Conservation (phyloP, 2,797 vertebrate species). For the Hydrocynus forskahlii region DNA sequence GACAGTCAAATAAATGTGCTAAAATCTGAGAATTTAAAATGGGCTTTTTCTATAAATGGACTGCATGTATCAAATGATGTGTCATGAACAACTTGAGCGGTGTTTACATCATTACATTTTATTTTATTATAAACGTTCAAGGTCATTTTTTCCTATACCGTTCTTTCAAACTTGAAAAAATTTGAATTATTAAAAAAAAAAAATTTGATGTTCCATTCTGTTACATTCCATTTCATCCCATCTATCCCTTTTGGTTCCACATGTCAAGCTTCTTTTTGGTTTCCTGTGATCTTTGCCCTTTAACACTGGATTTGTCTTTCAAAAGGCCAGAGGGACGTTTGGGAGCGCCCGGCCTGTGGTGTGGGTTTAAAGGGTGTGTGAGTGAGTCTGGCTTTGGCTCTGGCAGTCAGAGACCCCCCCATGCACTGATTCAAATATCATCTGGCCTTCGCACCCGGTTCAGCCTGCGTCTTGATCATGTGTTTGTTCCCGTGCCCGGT, state of each 20-base stretch:
- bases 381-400: constrained; percentile 34
- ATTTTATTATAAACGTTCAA: no score
- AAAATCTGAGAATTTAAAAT: not conserved
- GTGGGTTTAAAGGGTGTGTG: constrained; percentile 28
- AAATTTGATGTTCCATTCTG: no score
- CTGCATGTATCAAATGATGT: not conserved
- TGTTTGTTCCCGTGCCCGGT: constrained; percentile 21
- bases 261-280: no score
- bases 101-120: no score
- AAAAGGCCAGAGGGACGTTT: constrained; percentile 21
- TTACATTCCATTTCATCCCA: no score
- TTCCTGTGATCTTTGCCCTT: no score
- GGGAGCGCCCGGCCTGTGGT: constrained; percentile 11
- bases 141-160: no score
- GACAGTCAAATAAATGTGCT: not conserved
- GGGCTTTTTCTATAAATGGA: not conserved
- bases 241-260: no score
- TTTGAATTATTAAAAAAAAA: no score
- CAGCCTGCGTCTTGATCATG: constrained; percentile 30
- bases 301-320: not conserved
- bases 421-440: constrained; percentile 5
- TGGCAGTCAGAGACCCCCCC: constrained; percentile 31
- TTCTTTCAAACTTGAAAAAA: no score
- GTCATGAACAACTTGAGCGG: no score
- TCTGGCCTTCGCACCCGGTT: not conserved